Evolutionary conservation across 2,888 invertebrate species (phyloP), one percentile per base, ranked within the genome.

Genomic region (Drosophila kokeensis): DNA sequence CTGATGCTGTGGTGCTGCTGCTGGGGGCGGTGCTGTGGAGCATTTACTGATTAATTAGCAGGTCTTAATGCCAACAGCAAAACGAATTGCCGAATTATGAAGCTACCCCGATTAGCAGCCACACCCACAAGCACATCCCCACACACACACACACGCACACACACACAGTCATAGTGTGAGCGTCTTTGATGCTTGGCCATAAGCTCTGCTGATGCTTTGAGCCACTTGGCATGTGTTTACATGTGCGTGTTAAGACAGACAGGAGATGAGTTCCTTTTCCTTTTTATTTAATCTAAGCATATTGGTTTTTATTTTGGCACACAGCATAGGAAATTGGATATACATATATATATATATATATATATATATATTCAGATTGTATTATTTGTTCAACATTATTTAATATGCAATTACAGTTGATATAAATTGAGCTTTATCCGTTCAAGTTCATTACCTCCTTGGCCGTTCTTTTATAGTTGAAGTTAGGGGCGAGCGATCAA

Each of bases 1-100:
- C 18, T 1, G 29, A 0, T 15, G 48, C 8, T n/a, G 36, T 38
- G 42, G 11, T 42, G 42, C 38, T 38, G 13, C 34, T 15, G 21
- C 21, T 11, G 49, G 21, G 52, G 15, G 11, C 30, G 63, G 50
- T 38, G 27, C 49, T 62, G 59, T 52, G 63, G 59, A 50, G 63
- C 70, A 76, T 83, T 71, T 73, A 73, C 85, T 85, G 85, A 85
- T 85, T 88, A 85, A 85, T 80, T 77, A 78, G 79, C 76, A 70
- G 70, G 70, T 83, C 77, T 83, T 80, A 83, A 77, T 79, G 76
- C 66, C 86, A 55, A 59, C 71, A 69, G 58, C 67, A 59, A 70
- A 73, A 70, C 73, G 67, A 75, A 79, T 77, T 80, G 86, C 77
- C 78, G 67, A 84, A 83, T 85, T 88, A 85, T 84, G 69, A 73